Evolutionary conservation across 2,888 invertebrate genomes (phyloP), one percentile per base, ranked within the genome.

Genomic region (Rhagophthalmus giganteus): DNA sequence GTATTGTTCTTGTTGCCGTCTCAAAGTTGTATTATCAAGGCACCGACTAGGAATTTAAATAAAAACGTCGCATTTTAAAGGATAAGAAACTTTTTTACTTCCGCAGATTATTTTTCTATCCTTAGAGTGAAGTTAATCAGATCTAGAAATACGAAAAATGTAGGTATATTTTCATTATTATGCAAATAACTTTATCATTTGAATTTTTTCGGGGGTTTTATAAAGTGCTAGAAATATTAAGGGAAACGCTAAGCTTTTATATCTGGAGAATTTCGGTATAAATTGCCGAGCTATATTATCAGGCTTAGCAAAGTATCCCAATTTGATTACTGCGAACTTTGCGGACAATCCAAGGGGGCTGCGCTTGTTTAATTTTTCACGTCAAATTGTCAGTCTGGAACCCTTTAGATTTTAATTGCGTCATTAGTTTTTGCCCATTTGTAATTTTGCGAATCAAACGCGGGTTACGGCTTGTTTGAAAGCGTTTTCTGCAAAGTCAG

Each of bases 361-460:
- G n/a, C 33, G 33, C 25, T 40, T 35, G 48, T 51, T 42, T 56
- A 50, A 57, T 57, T 57, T 57, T 57, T 57, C 57, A 48, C 30
- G 51, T 38, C 47, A 28, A 57, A 51, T 47, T 48, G 51, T 54
- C 51, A 31, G 32, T 20, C 31, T 26, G 26, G 30, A 40, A 39
- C 8, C 26, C 39, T 15, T 34, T 45, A 44, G 46, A 56, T 47
- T 56, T 54, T 56, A 56, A 56, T 54, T 54, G 41, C 42, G 12
- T 42, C 49, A 53, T 56, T 56, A 47, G 46, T 56, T 54, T 51
- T 40, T 25, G 40, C 41, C 49, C 34, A 41, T 46, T 50, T 42
- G 28, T 50, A 54, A 54, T 53, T 53, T 39, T 28, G 41, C 24
- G 41, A 47, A 47, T 47, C 39, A 47, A 47, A 39, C 32, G 14